Percentiles rank a stretch among this genome's conserved stretches.
Conservation (phyloP, 2,888 invertebrate genomes). For the Athetis lepigone region DNA sequence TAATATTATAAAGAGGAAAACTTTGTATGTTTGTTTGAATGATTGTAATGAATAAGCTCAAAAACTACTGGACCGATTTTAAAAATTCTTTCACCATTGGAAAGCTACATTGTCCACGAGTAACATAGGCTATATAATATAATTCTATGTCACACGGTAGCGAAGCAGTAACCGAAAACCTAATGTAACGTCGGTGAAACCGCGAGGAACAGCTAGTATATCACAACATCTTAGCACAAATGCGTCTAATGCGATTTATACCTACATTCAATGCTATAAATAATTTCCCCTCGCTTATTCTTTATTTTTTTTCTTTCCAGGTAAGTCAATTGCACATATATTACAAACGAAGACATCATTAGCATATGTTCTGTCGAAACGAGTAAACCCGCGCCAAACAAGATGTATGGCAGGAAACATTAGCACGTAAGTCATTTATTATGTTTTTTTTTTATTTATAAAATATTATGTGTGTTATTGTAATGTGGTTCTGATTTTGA, state of each 20-base stretch:
- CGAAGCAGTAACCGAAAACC: no score
- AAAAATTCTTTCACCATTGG: no score
- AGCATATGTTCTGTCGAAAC: conserved; percentile 57
- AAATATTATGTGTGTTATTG: conserved; percentile 25
- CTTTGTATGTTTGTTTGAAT: no score
- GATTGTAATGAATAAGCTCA: no score
- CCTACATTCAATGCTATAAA: conserved; percentile 5
- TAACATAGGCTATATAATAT: no score
- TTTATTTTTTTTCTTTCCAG: conserved; percentile 54
- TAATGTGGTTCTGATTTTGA: conserved; percentile 19
- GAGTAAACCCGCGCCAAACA: conserved; percentile 49
- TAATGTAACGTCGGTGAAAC: no score
- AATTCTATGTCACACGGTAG: no score
- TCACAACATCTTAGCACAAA: no score
- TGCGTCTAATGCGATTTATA: background rate
- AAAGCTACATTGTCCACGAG: no score
- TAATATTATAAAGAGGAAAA: no score
- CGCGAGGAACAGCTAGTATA: no score
- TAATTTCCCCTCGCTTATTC: conserved; percentile 4
- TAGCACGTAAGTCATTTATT: conserved; percentile 48
- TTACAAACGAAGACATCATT: conserved; percentile 55
- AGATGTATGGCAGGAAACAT: conserved; percentile 70
- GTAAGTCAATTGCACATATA: conserved; percentile 56
- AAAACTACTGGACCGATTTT: no score
- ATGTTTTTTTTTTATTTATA: conserved; percentile 28